Base-by-base conservation (phyloP, 1,140 invertebrate genomes). In the Manduca sexta region DNA sequence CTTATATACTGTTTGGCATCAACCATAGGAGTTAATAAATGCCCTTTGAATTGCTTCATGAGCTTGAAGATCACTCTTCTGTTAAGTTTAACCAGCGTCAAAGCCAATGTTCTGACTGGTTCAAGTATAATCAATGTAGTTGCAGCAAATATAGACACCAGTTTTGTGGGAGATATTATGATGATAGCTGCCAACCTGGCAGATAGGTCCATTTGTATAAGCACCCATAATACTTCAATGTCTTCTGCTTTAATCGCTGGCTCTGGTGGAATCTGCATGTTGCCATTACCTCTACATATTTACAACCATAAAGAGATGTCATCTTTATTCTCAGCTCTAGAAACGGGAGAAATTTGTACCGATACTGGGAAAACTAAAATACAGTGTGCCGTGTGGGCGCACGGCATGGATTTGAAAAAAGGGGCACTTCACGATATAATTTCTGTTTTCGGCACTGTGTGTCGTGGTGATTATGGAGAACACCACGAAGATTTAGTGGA, bases 1-100 rank as follows among this genome's bases (percentile, higher is more conserved):
- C 82, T 84, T 49, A 69, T 84, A 30, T 84, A 79, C 47, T 81
- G 78, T 18, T 52, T 85, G 1, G 70, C 82, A 17, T 81, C 74
- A 11, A 73, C 53, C 15, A 71, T 85, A 39, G 79, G 74, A 4
- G 40, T 60, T 8, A 66, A 73, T 39, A 46, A 71, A 13, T 71
- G 72, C 34, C 82, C 82, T 15, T 56, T 76, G 17, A 69, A 76
- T 44, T 72, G 69, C 42, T 85, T 79, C 42, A 76, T 85, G 65
- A 67, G 79, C 37, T 59, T 79, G 0, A 85, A 84, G 62, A 82
- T 84, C 39, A 71, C 42, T 50, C 51, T 84, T n/a, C 39, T 85
- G 18, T 37, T 85, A 26, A 85, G 82, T 69, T 54, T 82, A 34
- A 53, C 61, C 2, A 85, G 79, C 45, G 49, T 82, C 3, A 78